Evolutionary conservation across 2,888 invertebrate genomes (phyloP), one percentile per base, ranked within the genome.

Genomic region (Catocala sponsa): DNA sequence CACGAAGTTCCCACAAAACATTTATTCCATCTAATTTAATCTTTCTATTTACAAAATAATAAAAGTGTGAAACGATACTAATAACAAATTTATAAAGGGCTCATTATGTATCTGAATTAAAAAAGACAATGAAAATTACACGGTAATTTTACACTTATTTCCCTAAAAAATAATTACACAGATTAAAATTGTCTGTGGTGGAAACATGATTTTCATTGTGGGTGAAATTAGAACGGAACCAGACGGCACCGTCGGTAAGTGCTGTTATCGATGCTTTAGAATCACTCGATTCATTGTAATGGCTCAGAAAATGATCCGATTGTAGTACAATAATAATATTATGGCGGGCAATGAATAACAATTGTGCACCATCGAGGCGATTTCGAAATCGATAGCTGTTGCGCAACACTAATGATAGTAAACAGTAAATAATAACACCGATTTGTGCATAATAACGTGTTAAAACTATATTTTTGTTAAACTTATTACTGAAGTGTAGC

Each of bases 231-330:
- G 68, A 74, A 76, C 75, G 70, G 76, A 55, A 70, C 61, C 35
- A 59, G 70, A 74, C 62, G 62, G 64, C 61, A 67, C 44, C 61
- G 54, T 53, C 42, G 63, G 68, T 76, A 71, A 74, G 71, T 79
- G 71, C 76, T 75, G 74, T 76, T 80, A 79, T 78, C 72, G 68
- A 72, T 72, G 41, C 72, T 65, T 68, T 68, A 74, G 49, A 75
- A 78, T 73, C 80, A 78, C 79, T 74, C 68, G 80, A 78, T 77
- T 79, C 75, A 78, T 75, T 76, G 75, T 82, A 80, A 83, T 82
- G 67, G 75, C 68, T 71, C 66, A 78, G 81, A 78, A 77, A 81
- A 80, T 78, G 73, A 79, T 78, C 74, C 68, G 75, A 77, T 83
- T 74, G 74, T 68, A 73, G 68, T 76, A 78, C 77, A 78, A 81